These are phyloP conservation scores for Ormia ochracea DNA, from an alignment of 2,888 invertebrate genomes.

Conservation along the genomic window DNA sequence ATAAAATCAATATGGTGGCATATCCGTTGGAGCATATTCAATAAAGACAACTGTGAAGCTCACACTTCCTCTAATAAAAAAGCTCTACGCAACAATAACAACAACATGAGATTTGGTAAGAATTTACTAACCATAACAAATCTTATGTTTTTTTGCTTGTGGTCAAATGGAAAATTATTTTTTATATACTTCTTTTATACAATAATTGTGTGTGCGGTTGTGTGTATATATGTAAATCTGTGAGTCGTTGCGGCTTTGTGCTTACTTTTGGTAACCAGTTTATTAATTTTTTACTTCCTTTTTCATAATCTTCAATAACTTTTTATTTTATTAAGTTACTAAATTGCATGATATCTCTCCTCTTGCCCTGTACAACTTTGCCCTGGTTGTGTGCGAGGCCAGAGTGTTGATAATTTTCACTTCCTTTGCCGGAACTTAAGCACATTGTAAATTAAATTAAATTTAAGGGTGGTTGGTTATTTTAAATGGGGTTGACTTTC, in stretches of 20 bases:
- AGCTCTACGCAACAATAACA: too few species aligned
- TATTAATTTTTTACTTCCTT: slow-evolving; percentile 20
- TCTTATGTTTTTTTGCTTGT: slow-evolving; percentile 28
- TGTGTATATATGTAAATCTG: neutral
- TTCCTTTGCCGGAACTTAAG: slow-evolving; percentile 3
- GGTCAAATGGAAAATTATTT: slow-evolving; percentile 36
- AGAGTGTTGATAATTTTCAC: slow-evolving; percentile 46
- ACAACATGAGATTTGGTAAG: neutral
- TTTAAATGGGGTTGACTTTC: slow-evolving; percentile 14
- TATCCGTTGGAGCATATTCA: slow-evolving; percentile 42
- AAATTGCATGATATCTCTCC: slow-evolving; percentile 16
- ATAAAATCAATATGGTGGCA: slow-evolving; percentile 75
- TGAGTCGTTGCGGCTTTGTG: too few species aligned
- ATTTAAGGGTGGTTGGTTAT: slow-evolving; percentile 36
- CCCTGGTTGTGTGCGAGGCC: neutral
- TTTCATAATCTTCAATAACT: slow-evolving; percentile 42
- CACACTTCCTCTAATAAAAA: neutral
- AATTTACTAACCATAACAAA: slow-evolving; percentile 50
- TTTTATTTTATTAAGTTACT: slow-evolving; percentile 12
- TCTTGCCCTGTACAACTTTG: neutral
- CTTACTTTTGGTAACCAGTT: too few species aligned
- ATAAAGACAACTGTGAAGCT: neutral
- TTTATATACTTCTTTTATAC: neutral
- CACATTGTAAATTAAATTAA: slow-evolving; percentile 24
- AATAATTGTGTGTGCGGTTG: neutral